These are phyloP conservation scores for Eremobia ochroleuca DNA, from an alignment of 2,888 invertebrate genomes.

Conservation along the genomic window DNA sequence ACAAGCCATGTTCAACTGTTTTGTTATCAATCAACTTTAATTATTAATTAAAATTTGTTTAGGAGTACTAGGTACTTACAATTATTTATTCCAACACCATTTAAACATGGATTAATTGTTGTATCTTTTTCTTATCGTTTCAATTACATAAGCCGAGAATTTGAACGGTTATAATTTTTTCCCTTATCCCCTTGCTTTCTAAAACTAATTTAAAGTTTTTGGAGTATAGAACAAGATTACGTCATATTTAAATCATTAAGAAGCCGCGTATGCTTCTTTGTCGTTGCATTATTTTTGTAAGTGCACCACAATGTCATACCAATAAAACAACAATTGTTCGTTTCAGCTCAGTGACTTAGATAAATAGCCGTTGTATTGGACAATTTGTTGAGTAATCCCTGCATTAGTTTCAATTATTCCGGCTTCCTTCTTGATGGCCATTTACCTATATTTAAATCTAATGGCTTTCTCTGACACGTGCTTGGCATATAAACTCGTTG, in stretches of 20 bases:
- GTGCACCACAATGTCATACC: conserved; percentile 73
- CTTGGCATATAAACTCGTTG: conserved; percentile 79
- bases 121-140: neutral
- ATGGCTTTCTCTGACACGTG: conserved; percentile 80
- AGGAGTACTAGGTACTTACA: neutral
- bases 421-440: conserved; percentile 84
- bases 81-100: neutral
- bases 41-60: neutral
- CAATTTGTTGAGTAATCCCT: conserved; percentile 90
- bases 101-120: neutral
- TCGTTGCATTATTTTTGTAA: conserved; percentile 39
- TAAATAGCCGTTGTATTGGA: conserved; percentile 90
- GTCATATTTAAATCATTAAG: neutral
- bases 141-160: neutral
- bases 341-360: conserved; percentile 85
- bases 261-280: neutral
- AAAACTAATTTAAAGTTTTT: neutral
- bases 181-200: neutral
- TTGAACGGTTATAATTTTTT: neutral
- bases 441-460: conserved; percentile 82
- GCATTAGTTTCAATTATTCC: conserved; percentile 90
- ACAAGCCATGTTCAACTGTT: conserved; percentile 12
- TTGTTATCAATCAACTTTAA: conserved; percentile 21
- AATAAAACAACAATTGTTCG: conserved; percentile 83
- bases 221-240: neutral